These are phyloP conservation scores for Acanthiza pusilla DNA, from an alignment of 2,797 vertebrate genomes.

Conservation along the genomic window DNA sequence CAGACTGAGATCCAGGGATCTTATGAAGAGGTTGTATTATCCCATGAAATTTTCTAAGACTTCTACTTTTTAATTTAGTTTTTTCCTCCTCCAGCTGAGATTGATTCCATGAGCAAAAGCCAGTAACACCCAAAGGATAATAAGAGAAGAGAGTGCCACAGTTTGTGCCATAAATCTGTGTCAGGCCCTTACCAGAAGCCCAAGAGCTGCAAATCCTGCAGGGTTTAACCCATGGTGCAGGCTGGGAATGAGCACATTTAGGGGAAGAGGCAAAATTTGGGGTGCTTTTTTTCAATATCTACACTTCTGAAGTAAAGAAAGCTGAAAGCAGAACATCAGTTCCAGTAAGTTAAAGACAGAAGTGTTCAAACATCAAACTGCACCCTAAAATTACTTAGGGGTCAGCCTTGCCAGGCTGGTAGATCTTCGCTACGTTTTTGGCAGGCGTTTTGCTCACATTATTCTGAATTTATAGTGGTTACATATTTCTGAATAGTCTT, in stretches of 20 bases:
- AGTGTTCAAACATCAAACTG: not conserved
- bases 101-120: not conserved
- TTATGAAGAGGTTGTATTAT: not conserved
- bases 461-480: not conserved
- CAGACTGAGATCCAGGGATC: not conserved
- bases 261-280: not conserved
- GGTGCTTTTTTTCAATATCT: not conserved
- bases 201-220: not conserved
- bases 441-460: not conserved
- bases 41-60: not conserved
- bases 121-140: slow-evolving; percentile 1
- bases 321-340: not conserved
- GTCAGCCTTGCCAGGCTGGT: not conserved
- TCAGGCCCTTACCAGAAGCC: not conserved
- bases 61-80: not conserved
- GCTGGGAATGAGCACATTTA: not conserved
- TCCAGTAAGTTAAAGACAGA: not conserved
- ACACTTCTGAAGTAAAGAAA: not conserved
- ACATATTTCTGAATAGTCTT: not conserved
- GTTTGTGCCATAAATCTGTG: not conserved
- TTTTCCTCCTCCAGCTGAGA: not conserved
- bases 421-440: not conserved
- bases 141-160: not conserved
- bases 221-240: not conserved
- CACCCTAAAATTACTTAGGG: not conserved